phyloP scores from a whole-genome alignment of 2,797 vertebrate genomes.

The Siniperca scherzeri region DNA sequence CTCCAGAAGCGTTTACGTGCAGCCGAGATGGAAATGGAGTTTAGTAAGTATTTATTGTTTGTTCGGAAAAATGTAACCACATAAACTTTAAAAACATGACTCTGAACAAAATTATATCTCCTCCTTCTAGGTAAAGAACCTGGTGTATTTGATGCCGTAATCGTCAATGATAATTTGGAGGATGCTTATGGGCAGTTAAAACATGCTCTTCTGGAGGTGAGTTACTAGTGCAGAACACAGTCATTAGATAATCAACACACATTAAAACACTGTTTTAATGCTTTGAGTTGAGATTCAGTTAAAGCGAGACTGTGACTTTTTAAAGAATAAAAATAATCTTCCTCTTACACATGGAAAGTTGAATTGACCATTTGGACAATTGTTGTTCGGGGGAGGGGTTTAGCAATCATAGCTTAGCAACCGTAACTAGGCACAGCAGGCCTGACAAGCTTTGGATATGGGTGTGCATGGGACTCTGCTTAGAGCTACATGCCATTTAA shows the following conservation, averaged over 20 bases:
- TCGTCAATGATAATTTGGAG: slow-evolving; percentile 93
- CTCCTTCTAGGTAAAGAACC: slow-evolving; percentile 89
- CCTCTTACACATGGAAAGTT: background rate
- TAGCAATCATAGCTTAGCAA: background rate
- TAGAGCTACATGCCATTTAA: too few relatives aligned
- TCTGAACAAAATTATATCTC: background rate
- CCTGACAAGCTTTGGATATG: too few relatives aligned
- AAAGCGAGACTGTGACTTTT: background rate
- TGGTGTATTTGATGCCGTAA: slow-evolving; percentile 90
- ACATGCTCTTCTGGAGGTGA: slow-evolving; percentile 89
- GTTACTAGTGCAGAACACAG: slow-evolving; percentile 28
- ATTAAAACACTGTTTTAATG: background rate
- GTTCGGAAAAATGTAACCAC: background rate
- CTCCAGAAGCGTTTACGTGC: slow-evolving; percentile 89
- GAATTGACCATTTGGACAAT: too few relatives aligned
- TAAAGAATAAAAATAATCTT: background rate
- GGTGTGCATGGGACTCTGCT: too few relatives aligned
- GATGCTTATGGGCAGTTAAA: slow-evolving; percentile 88
- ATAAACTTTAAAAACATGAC: background rate
- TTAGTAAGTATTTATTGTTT: slow-evolving; percentile 86
- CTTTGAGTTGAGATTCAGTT: background rate
- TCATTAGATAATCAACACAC: background rate
- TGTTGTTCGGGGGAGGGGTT: too few relatives aligned
- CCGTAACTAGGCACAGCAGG: background rate
- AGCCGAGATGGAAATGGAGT: slow-evolving; percentile 90